phyloP scores from a whole-genome alignment of 2,113 vertebrate species.

The Nycticryphes semicollaris region DNA sequence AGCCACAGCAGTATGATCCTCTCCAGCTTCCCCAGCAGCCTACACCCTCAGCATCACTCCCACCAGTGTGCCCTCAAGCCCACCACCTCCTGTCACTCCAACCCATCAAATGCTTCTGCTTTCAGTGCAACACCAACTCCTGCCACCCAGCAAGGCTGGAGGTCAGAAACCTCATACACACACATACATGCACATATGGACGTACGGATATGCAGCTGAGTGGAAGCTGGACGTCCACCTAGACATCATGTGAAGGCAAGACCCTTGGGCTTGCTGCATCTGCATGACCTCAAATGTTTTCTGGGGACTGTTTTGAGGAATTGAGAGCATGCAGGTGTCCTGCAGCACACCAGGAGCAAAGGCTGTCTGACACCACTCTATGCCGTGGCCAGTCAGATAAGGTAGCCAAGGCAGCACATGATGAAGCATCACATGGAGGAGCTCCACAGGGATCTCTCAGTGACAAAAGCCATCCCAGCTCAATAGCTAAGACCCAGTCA shows the following conservation, averaged over 20 bases:
- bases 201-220: fast-evolving
- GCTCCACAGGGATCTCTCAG: background rate
- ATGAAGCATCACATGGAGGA: background rate
- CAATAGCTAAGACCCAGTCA: background rate
- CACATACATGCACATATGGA: fast-evolving
- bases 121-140: background rate
- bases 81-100: background rate
- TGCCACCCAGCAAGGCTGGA: background rate
- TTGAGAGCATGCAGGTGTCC: fast-evolving
- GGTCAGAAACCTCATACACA: background rate
- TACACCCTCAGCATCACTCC: fast-evolving
- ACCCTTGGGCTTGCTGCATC: background rate
- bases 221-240: background rate
- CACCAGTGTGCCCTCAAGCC: background rate
- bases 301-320: background rate
- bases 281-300: background rate
- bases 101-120: background rate
- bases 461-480: background rate
- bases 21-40: background rate
- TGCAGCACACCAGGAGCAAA: background rate
- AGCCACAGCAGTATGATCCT: background rate
- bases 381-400: fast-evolving
- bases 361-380: background rate
- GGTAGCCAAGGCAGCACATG: background rate
- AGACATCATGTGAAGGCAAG: fast-evolving